Base-by-base conservation (phyloP, 1,140 invertebrate species). In the Magallana angulata region DNA sequence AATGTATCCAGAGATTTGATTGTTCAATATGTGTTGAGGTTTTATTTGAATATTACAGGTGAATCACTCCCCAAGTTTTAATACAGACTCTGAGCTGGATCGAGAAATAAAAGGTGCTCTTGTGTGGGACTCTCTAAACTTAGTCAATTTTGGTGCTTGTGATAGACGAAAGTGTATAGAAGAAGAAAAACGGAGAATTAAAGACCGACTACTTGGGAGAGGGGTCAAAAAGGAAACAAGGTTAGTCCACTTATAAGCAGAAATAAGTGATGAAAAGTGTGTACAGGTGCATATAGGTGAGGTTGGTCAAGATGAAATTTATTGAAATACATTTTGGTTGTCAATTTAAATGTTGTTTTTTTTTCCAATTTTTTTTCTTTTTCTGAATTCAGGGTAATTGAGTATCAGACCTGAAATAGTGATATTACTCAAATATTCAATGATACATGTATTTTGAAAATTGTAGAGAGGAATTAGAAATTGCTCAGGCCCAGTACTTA, bases 1-100 rank as follows among this genome's bases (percentile, higher is more conserved):
- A 48, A 48, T 48, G 36, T 48, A 48, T 48, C 36, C 0, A 48
- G 36, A 48, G 36, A 48, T 48, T 48, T 48, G 36, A 48, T 48
- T 48, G 36, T 48, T 48, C 36, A 48, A 48, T 48, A 48, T 48
- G 36, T 76, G 24, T 36, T 36, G 36, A 12, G 8, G 0, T 9
- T 24, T 9, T 76, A n/a, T 82, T 18, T 88, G 57, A 76, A n/a
- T 71, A 64, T 89, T 87, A 12, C 87, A 95, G 94, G 97, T 98
- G 1, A 98, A 98, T 95, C 98, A 98, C 92, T 98, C 97, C 7
- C 98, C 98, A 5, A 98, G 98, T 95, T 98, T 98, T 92, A 97
- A 97, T 91, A 98, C 97, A 0, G 97, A 98, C 93, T 96, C 97
- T 2, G 96, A 96, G 86, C 95, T 98, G 71, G 98, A 98, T 92